Percentiles rank a stretch among this genome's conserved stretches.
Conservation (phyloP, 2,113 vertebrate genomes). For the Pangasianodon hypophthalmus region DNA sequence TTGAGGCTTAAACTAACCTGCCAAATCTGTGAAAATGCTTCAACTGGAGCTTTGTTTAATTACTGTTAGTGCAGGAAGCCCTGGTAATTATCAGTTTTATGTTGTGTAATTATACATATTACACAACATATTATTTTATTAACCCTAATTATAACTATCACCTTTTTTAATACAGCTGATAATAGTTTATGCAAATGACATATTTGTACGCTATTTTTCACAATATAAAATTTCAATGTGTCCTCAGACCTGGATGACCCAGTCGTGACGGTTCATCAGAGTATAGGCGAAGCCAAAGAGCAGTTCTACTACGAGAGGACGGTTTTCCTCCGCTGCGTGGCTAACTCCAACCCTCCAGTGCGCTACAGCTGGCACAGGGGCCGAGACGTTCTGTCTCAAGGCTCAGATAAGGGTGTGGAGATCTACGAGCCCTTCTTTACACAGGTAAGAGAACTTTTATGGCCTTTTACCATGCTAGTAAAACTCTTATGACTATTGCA, state of each 20-base stretch:
- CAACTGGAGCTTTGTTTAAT: background rate
- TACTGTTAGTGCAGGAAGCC: background rate
- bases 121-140: background rate
- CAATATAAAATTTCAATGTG: background rate
- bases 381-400: slow-evolving; percentile 90
- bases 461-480: background rate
- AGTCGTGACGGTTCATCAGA: slow-evolving; percentile 95
- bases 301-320: slow-evolving; percentile 98
- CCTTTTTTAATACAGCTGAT: background rate
- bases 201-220: background rate
- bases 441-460: slow-evolving; percentile 79
- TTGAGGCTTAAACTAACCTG: background rate
- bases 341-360: slow-evolving; percentile 94
- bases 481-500: background rate
- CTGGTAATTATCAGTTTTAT: slow-evolving; percentile 19
- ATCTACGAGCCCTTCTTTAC: slow-evolving; percentile 99
- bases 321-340: slow-evolving; percentile 94
- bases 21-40: background rate
- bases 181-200: background rate
- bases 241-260: slow-evolving; percentile 91
- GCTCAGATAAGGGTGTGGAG: slow-evolving; percentile 96
- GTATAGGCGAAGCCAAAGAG: slow-evolving; percentile 96
- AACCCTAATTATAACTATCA: background rate
- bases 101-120: background rate
- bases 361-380: slow-evolving; percentile 97